Evolutionary conservation across 2,888 invertebrate species (phyloP), one percentile per base, ranked within the genome.

Genomic region (Lissocephala sabroskyi): DNA sequence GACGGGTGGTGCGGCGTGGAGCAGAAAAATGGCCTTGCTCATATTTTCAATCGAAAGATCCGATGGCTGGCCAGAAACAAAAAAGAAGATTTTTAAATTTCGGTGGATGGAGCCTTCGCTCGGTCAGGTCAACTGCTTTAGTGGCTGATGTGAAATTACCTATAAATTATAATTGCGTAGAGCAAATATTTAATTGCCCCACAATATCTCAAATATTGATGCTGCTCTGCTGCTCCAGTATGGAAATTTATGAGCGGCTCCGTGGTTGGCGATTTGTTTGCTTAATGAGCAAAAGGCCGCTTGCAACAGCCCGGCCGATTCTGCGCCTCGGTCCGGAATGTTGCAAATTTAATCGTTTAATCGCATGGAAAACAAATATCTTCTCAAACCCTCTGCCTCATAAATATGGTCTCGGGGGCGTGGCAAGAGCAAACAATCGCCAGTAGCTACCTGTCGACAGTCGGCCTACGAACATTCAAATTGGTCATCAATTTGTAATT

Each of bases 401-500:
- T n/a, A n/a, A n/a, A n/a, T n/a, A n/a, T n/a, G n/a, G n/a, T n/a
- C n/a, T n/a, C n/a, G n/a, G n/a, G n/a, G n/a, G n/a, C n/a, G n/a
- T n/a, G n/a, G 18, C 37, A 42, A 44, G 45, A 49, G 49, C 62
- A 52, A 49, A 56, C 49, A 60, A 29, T 13, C 4, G 11, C 46
- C 45, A 30, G 23, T 64, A 30, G n/a, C 28, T 26, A 19, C 35
- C 1, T 33, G 39, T 42, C 35, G 26, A 10, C 37, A 28, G 45
- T 19, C 45, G 29, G 45, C 29, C 79, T 71, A 78, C 78, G 71
- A 75, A 56, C 64, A 67, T 45, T 63, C 29, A 62, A 78, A 66
- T 71, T 62, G 73, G n/a, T 66, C 78, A 68, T 68, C 73, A 68
- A 68, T 78, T 71, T 71, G 57, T 67, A 75, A 78, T 78, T 78